Percentiles rank a stretch among this genome's conserved stretches.
phyloP scores from a whole-genome alignment of 2,888 invertebrate species.

The Xestobium rufovillosum region DNA sequence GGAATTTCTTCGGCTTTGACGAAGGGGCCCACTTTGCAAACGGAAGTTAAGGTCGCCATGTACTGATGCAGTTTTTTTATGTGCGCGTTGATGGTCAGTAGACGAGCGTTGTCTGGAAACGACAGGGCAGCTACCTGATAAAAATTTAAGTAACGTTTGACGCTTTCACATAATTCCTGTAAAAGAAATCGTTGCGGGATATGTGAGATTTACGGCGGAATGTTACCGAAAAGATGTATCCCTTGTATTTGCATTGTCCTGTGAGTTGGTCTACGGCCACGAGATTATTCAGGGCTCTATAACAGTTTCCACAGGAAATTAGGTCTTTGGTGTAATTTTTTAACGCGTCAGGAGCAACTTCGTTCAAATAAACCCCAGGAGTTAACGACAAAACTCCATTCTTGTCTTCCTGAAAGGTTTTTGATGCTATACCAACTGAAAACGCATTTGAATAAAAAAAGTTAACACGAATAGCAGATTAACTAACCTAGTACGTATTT shows the following conservation, averaged over 20 bases:
- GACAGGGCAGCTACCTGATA: constrained; percentile 47
- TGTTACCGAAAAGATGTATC: constrained; percentile 38
- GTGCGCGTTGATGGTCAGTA: constrained; percentile 35
- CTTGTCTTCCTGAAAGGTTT: constrained; percentile 32
- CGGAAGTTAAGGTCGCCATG: constrained; percentile 48
- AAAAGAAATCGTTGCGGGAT: constrained; percentile 27
- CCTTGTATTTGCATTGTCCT: constrained; percentile 31
- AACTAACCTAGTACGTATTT: constrained; percentile 33
- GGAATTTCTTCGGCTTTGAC: constrained; percentile 31
- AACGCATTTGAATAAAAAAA: constrained; percentile 6
- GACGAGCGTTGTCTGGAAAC: constrained; percentile 30
- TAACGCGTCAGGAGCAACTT: constrained; percentile 32
- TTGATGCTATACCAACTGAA: constrained; percentile 38
- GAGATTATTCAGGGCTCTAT: constrained; percentile 34
- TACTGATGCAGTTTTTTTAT: constrained; percentile 47
- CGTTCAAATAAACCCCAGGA: constrained; percentile 32
- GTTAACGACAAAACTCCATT: constrained; percentile 30
- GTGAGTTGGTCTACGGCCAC: constrained; percentile 30
- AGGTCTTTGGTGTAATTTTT: constrained; percentile 32
- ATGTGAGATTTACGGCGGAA: no score
- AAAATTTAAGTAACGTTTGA: constrained; percentile 52
- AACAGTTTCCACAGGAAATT: constrained; percentile 36
- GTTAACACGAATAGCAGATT: neutral
- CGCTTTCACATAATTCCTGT: constrained; percentile 56
- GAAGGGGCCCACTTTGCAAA: constrained; percentile 46